Percentiles rank a stretch among this genome's conserved stretches.
Conservation (phyloP, 2,113 vertebrate species). For the Hyla sarda region DNA sequence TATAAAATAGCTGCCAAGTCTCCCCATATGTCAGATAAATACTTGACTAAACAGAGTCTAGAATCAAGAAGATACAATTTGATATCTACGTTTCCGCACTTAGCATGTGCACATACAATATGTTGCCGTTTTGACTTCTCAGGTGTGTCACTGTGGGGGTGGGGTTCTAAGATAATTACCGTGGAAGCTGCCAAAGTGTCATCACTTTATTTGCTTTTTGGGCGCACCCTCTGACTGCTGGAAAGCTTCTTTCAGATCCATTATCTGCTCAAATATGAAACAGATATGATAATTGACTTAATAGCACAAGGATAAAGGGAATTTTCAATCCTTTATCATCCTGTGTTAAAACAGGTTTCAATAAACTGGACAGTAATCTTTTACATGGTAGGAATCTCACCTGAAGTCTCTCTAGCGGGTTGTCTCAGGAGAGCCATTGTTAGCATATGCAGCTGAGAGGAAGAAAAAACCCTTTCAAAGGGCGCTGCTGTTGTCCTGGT, state of each 20-base stretch:
- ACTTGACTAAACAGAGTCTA: too few species aligned
- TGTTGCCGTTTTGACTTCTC: neutral
- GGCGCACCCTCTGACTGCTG: conserved; percentile 1
- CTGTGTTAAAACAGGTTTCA: too few species aligned
- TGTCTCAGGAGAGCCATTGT: too few species aligned
- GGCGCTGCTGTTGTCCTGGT: too few species aligned
- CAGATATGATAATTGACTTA: conserved; percentile 25
- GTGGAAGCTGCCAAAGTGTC: neutral
- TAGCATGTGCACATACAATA: neutral
- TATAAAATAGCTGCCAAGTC: too few species aligned
- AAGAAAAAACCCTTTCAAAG: too few species aligned
- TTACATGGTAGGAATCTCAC: neutral
- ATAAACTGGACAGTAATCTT: too few species aligned
- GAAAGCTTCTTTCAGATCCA: neutral
- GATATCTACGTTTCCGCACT: too few species aligned
- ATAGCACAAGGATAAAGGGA: neutral
- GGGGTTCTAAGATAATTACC: neutral
- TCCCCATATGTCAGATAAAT: too few species aligned
- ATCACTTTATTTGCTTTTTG: neutral
- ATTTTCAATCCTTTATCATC: neutral
- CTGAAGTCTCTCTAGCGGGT: too few species aligned
- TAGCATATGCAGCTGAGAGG: too few species aligned
- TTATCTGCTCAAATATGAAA: conserved; percentile 12
- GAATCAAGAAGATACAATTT: too few species aligned
- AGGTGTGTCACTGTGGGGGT: conserved; percentile 24